phyloP scores from a whole-genome alignment of 2,797 vertebrate genomes.

The Anniella stebbinsi region DNA sequence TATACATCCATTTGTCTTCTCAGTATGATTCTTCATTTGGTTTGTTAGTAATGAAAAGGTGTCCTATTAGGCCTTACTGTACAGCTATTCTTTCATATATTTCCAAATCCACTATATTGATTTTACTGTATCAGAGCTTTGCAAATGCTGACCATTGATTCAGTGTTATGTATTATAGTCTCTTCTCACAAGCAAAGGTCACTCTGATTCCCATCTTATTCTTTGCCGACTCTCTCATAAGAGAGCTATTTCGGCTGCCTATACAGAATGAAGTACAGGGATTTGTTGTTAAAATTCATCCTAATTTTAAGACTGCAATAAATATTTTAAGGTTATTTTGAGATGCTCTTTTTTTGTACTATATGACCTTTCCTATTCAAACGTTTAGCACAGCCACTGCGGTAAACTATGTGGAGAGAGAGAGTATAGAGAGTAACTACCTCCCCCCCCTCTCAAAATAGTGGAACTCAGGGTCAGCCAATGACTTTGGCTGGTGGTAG shows the following conservation, averaged over 20 bases:
- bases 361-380: background rate
- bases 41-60: conserved; percentile 50
- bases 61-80: background rate
- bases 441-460: background rate
- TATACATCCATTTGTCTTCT: conserved; percentile 40
- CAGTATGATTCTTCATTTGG: conserved; percentile 13
- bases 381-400: background rate
- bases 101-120: conserved; percentile 8
- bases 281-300: conserved; percentile 1
- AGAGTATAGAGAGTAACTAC: background rate
- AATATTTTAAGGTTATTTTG: conserved; percentile 12
- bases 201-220: conserved; percentile 18
- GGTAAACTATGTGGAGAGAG: background rate
- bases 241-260: background rate
- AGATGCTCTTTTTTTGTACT: background rate
- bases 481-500: background rate
- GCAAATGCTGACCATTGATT: background rate
- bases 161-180: background rate
- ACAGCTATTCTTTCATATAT: conserved; percentile 33
- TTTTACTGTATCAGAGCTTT: conserved; percentile 15
- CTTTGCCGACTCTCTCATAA: conserved; percentile 17
- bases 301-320: background rate
- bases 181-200: conserved; percentile 33
- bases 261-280: background rate
- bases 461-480: background rate